Evolutionary conservation across 1,140 invertebrate genomes (phyloP), one percentile per base, ranked within the genome.

Genomic region (Papilio xuthus): DNA sequence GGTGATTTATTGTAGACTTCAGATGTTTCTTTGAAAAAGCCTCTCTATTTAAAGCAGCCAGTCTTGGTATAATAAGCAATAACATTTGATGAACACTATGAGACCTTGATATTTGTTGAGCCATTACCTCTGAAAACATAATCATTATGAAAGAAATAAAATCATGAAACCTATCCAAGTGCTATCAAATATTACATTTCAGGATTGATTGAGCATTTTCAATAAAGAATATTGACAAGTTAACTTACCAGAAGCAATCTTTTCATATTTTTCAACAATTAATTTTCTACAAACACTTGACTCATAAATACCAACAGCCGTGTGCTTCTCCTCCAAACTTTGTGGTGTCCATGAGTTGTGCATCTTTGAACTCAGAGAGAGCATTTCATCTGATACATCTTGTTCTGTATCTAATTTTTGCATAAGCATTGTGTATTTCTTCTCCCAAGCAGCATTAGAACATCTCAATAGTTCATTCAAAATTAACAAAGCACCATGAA

Each of bases 381-480:
- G 84, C 71, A 96, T 95, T 78, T 95, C 95, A 85, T 96, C 95
- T 86, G 81, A 91, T 81, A 79, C 85, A 84, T 83, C 92, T 73
- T 94, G 93, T 77, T 94, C 92, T 18, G 91, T 88, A 85, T 94
- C 92, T 6, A 94, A 84, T 79, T 92, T 94, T 63, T 94, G 93
- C 93, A 94, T 97, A 85, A 98, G 89, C n/a, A 95, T 94, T 75
- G 96, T 96, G 82, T 98, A 97, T 80, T 96, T 96, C 26, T 95
- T 95, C 89, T 98, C 99, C 96, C 98, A 99, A 69, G 96, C 95
- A 3, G 97, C 96, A 94, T 99, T 99, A 69, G 98, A 97, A 88
- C 98, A 99, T 80, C 99, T 94, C 2, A 99, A 94, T 0, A 99
- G 94, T 92, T 99, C 99, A 94, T 99, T 99, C 2, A 99, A 93